Conservation (phyloP, 2,888 invertebrate genomes). For the Endotricha flammealis region DNA sequence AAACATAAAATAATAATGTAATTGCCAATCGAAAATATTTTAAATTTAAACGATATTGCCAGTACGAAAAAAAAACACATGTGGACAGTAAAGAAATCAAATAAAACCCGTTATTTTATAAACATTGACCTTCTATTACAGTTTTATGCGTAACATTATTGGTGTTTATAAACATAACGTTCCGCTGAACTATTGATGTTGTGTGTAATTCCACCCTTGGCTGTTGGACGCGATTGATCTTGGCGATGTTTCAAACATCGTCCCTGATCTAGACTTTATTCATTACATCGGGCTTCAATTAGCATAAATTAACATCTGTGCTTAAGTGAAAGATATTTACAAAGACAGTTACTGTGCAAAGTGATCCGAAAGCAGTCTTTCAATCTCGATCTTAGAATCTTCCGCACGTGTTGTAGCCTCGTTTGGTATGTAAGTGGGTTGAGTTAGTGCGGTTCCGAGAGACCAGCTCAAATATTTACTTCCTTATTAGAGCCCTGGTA, state of each 20-base stretch:
- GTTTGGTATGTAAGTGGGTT: conserved; percentile 39
- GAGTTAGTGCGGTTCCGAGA: conserved; percentile 36
- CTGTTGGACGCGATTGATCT: conserved; percentile 39
- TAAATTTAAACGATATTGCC: too few species aligned
- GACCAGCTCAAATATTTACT: conserved; percentile 66
- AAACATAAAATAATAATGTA: conserved; percentile 11
- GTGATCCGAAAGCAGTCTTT: conserved; percentile 10
- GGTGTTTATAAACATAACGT: conserved; percentile 15
- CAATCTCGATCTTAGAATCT: conserved; percentile 15
- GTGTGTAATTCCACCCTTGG: conserved; percentile 40
- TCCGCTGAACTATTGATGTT: conserved; percentile 23
- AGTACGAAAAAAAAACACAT: too few species aligned
- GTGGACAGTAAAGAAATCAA: too few species aligned
- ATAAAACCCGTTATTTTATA: conserved; percentile 13
- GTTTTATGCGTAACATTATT: neutral
- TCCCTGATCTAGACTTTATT: conserved; percentile 11
- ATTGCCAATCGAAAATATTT: too few species aligned
- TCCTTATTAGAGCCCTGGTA: conserved; percentile 60
- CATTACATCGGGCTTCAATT: conserved; percentile 3
- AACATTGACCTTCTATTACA: neutral
- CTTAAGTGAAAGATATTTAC: conserved; percentile 9
- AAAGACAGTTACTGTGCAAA: conserved; percentile 22
- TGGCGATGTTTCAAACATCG: conserved; percentile 45
- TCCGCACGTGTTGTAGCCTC: conserved; percentile 25
- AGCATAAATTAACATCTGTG: conserved; percentile 9